Conservation (phyloP, 2,797 vertebrate genomes). For the Neosalanx taihuensis region DNA sequence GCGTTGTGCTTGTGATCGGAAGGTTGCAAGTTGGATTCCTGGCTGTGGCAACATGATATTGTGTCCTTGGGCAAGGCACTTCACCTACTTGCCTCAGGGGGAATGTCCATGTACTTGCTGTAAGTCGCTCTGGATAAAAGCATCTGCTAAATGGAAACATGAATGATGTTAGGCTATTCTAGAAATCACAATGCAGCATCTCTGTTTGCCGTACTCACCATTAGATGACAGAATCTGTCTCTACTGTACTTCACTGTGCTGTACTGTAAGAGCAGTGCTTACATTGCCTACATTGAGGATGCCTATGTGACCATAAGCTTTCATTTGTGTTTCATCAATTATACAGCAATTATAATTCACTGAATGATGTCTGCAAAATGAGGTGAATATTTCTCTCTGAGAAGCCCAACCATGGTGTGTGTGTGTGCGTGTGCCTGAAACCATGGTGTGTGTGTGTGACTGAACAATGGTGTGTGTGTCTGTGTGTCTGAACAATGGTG, state of each 20-base stretch:
- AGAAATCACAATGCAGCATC: no score
- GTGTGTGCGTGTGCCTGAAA: neutral
- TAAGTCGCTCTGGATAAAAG: no score
- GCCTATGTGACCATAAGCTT: conserved; percentile 9
- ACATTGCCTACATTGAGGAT: neutral
- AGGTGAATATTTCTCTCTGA: neutral
- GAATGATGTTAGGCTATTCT: no score
- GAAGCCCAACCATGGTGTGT: neutral
- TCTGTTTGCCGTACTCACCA: no score
- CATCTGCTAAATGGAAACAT: no score
- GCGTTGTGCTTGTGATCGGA: no score
- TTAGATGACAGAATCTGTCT: neutral
- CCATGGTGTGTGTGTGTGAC: neutral
- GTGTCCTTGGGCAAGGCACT: no score
- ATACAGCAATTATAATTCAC: conserved; percentile 22
- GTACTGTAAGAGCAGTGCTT: neutral
- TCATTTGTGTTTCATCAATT: conserved; percentile 30
- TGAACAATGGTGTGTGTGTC: neutral
- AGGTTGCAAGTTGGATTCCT: no score
- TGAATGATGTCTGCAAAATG: conserved; percentile 15
- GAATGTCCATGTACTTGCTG: no score
- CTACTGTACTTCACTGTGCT: neutral
- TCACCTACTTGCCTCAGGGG: no score
- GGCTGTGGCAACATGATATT: no score
- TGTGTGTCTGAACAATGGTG: neutral